Conservation (phyloP, 2,113 vertebrate genomes). For the Apteryx mantelli region DNA sequence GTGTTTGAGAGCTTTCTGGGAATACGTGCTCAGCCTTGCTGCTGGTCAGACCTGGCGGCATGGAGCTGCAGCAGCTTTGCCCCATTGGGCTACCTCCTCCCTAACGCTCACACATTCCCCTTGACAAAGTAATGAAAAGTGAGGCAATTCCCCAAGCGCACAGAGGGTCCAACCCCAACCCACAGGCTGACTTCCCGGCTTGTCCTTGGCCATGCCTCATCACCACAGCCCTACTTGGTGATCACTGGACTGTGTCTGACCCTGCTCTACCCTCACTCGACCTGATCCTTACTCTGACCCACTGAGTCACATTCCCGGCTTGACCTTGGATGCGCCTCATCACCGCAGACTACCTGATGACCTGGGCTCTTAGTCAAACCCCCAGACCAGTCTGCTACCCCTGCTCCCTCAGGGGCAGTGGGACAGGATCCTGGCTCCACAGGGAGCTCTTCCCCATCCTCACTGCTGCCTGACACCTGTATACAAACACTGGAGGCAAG, state of each 20-base stretch:
- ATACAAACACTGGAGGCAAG: neutral
- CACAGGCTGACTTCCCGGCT: neutral
- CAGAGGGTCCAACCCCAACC: neutral
- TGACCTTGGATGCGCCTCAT: neutral
- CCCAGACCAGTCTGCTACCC: too few species aligned
- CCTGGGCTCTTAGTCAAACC: neutral
- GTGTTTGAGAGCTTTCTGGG: too few species aligned
- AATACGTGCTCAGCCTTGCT: too few species aligned
- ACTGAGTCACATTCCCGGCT: neutral
- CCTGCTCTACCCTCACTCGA: neutral
- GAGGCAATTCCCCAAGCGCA: neutral
- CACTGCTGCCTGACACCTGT: neutral
- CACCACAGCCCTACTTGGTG: neutral
- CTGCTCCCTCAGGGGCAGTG: neutral
- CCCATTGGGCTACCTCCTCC: too few species aligned
- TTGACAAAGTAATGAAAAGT: too few species aligned
- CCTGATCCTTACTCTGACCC: neutral
- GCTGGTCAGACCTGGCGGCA: too few species aligned
- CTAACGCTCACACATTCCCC: too few species aligned
- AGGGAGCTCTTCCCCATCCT: too few species aligned
- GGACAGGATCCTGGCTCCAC: neutral
- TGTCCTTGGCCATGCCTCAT: neutral
- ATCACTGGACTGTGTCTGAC: neutral
- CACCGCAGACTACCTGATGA: neutral
- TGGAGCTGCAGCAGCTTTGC: too few species aligned